A percentile compares a stretch with the other conserved stretches of the same genome.
Evolutionary conservation across 2,113 vertebrate species (phyloP).

Genomic region (Ceuthmochares aereus): DNA sequence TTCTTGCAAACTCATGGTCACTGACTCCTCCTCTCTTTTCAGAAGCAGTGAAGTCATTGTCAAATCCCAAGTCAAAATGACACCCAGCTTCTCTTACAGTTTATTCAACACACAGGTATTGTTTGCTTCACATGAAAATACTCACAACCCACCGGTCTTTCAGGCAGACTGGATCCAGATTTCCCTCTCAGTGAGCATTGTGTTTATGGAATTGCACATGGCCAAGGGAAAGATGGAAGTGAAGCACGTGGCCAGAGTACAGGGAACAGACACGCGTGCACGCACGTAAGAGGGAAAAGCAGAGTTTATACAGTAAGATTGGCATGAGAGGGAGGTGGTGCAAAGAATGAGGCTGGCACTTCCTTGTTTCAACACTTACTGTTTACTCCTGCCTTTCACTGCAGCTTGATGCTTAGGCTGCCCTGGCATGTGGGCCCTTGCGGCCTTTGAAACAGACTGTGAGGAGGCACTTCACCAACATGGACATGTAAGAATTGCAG

Average conservation of each 20-base stretch:
- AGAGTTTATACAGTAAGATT: background rate
- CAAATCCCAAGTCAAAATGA: background rate
- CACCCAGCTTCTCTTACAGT: background rate
- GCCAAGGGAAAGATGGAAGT: background rate
- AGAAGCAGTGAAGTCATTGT: background rate
- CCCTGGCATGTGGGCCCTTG: background rate
- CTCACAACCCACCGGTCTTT: background rate
- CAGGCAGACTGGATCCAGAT: background rate
- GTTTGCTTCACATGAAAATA: background rate
- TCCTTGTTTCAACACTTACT: background rate
- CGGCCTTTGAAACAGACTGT: background rate
- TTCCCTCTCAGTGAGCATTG: background rate
- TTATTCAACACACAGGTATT: background rate
- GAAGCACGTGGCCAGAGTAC: background rate
- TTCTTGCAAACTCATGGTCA: background rate
- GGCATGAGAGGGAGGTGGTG: background rate
- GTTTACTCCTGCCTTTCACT: background rate
- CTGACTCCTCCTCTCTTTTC: background rate
- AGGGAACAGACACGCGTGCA: background rate
- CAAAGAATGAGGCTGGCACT: background rate
- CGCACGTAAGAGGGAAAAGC: background rate
- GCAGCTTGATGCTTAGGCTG: background rate
- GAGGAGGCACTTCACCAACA: background rate
- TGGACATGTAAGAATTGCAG: rapidly evolving
- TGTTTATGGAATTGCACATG: background rate